Base-by-base conservation (phyloP, 2,113 vertebrate genomes). In the Gadus macrocephalus region DNA sequence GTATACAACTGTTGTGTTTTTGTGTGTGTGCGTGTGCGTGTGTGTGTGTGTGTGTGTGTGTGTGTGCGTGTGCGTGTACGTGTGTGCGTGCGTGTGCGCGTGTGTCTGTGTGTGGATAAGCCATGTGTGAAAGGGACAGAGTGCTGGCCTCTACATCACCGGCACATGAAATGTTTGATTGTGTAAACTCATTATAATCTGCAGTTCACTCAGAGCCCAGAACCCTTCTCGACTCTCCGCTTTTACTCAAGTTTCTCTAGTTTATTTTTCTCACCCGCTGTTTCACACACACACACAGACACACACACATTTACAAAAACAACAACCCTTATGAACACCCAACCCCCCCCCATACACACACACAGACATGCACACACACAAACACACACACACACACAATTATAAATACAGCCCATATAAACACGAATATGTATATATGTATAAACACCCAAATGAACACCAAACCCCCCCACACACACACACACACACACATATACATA, bases 121-220 rank as follows among this genome's bases (percentile, higher is more conserved):
- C 59, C 15, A 14, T 64, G 63, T 65, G 27, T 60, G 27, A 56
- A 58, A 49, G 42, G 11, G 42, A 35, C 31, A 35, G 31, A 35
- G 72, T 38, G 19, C 15, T 9, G 9, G 42, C 35, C 0, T 2
- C 4, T 60, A 62, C 19, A n/a, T 66, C 38, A 4, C 20, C 17
- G 65, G 8, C 35, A 53, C 19, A 15, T 4, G 22, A 42, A 65
- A 58, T n/a, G 59, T 65, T 1, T 70, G 38, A 6, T 60, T 15
- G 62, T 68, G 28, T 61, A 59, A 53, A 76, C 68, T 73, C 31
- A 68, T 73, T 67, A 68, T 60, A 42, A 42, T 5, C 4, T 64
- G 6, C 35, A 35, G 31, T 35, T 35, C 31, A 35, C 31, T 35
- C 31, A 35, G 31, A 35, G 31, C 31, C 31, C 31, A 35, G 31